Base-by-base conservation (phyloP, 1,140 invertebrate species). In the Linepithema humile region DNA sequence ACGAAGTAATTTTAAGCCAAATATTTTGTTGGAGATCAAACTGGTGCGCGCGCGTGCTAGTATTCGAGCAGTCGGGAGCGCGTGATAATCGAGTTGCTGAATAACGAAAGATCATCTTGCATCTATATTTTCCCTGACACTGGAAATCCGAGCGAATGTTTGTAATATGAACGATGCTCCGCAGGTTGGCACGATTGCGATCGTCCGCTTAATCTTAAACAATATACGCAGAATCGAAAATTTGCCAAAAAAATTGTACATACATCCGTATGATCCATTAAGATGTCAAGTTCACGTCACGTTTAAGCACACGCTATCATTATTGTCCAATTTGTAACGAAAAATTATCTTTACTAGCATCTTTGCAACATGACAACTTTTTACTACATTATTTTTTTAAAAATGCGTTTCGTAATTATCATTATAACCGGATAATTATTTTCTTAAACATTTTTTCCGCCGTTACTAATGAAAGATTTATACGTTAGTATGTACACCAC, bases 51-150 rank as follows among this genome's bases (percentile, higher is more conserved):
- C 75, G n/a, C 65, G 50, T 12, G 32, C 12, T n/a, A 38, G 38
- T 35, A 23, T 69, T 80, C 35, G 64, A 40, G 48, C 48, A 32
- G 35, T 9, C 72, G 45, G 43, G 60, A 83, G 40, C 70, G n/a
- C 43, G 55, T 75, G 69, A 83, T 69, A 83, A 83, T 83, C 64
- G 55, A 82, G 57, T 74, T 78, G 82, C 73, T 83, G 82, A 83
- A 6, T 78, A 20, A 78, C 26, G 50, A 65, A 83, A 64, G 48
- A 83, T 83, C 82, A 78, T 83, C 73, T 83, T 83, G 82, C 82
- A 77, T 64, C 45, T 77, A 64, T 83, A 83, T 83, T 83, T 83
- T 78, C 82, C 73, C 60, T 83, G 82, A 83, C 82, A 50, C 48
- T 83, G 38, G 73, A 83, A 78, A 83, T 83, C 38, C 74, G 73